Conservation (phyloP, 2,797 vertebrate genomes). For the Gymnothorax javanicus region DNA sequence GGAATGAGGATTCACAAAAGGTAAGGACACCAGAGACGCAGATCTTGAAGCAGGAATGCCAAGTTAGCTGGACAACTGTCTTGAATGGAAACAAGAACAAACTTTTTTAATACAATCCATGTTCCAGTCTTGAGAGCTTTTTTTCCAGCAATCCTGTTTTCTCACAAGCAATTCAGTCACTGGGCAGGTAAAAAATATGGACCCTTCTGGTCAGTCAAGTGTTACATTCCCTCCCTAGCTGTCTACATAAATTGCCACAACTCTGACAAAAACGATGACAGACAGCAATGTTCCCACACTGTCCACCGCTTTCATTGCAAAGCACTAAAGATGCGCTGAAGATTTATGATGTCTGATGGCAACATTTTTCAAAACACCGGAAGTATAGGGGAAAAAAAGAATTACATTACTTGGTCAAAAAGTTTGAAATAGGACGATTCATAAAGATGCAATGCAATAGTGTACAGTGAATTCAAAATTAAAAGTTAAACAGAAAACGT, state of each 20-base stretch:
- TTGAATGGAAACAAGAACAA: too few species aligned
- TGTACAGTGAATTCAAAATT: neutral
- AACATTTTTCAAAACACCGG: neutral
- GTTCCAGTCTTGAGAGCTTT: neutral
- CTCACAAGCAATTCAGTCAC: neutral
- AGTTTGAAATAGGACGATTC: neutral
- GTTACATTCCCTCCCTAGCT: neutral
- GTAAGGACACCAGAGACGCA: neutral
- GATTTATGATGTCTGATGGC: neutral
- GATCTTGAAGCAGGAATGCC: too few species aligned
- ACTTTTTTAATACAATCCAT: too few species aligned
- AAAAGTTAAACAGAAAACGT: neutral
- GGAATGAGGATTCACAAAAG: neutral
- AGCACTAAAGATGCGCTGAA: neutral
- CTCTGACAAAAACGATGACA: neutral
- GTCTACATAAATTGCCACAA: neutral
- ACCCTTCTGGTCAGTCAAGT: neutral
- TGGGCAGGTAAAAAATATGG: neutral
- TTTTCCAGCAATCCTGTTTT: neutral
- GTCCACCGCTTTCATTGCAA: neutral
- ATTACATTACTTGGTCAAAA: neutral
- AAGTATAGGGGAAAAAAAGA: neutral
- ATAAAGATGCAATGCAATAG: neutral
- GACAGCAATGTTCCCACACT: neutral
- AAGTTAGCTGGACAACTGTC: too few species aligned